Evolutionary conservation across 1,140 invertebrate species (phyloP).

Genomic region (Temnothorax nylanderi): DNA sequence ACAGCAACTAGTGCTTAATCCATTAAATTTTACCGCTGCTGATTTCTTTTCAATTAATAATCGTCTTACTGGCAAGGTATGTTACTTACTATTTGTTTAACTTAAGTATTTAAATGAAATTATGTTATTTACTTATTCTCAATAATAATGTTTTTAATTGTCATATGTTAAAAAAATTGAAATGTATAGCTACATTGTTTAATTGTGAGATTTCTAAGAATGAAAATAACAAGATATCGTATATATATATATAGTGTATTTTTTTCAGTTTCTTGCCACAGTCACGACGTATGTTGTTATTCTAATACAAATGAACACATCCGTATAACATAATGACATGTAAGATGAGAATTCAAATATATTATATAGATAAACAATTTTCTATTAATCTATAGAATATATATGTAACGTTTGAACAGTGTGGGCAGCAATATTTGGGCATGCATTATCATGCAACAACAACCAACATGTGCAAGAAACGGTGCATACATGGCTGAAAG

Average conservation of each 20-base stretch:
- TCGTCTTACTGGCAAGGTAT: slow-evolving; percentile 31
- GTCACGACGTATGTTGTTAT: slow-evolving; percentile 43
- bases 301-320: slow-evolving; percentile 29
- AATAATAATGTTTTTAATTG: slow-evolving; percentile 1
- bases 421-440: no score
- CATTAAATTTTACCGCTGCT: slow-evolving; percentile 15
- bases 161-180: background rate
- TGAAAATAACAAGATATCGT: background rate
- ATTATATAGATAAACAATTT: background rate
- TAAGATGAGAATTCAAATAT: background rate
- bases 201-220: background rate
- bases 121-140: background rate
- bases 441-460: no score
- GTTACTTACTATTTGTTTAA: background rate
- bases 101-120: background rate
- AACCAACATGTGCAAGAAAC: no score
- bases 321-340: background rate
- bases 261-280: slow-evolving; percentile 40
- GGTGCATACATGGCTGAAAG: no score
- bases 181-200: background rate
- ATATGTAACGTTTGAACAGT: no score
- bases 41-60: slow-evolving; percentile 39
- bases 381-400: background rate
- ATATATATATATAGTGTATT: background rate
- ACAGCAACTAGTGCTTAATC: slow-evolving; percentile 28